Conservation (phyloP, 2,888 invertebrate genomes). For the Megalurothrips usitatus region DNA sequence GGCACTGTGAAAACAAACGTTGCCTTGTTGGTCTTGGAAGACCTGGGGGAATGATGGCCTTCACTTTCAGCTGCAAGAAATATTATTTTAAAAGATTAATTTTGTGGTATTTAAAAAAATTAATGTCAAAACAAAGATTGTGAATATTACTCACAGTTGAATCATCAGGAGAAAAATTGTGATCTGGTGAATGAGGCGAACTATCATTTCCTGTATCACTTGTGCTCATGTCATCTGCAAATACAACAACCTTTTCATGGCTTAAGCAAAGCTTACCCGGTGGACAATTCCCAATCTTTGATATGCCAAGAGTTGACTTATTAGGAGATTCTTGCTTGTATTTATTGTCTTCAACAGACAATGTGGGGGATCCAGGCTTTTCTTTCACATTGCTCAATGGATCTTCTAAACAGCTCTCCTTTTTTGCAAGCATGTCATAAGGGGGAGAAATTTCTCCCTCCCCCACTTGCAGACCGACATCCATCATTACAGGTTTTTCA, state of each 20-base stretch:
- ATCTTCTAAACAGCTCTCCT: background rate
- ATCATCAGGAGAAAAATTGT: background rate
- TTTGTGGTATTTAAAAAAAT: background rate
- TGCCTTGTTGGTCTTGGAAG: constrained; percentile 1
- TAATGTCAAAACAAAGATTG: background rate
- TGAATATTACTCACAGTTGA: background rate
- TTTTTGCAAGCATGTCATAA: background rate
- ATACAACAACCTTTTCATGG: constrained; percentile 1
- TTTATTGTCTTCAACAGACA: background rate
- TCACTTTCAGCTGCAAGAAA: background rate
- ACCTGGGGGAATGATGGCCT: background rate
- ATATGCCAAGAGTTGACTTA: background rate
- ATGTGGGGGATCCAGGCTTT: background rate
- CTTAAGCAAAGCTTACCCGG: background rate
- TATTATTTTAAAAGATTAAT: background rate
- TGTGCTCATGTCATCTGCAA: constrained; percentile 12
- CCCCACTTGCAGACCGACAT: background rate
- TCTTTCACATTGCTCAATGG: background rate
- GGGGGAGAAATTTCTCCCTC: background rate
- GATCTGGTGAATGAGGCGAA: background rate
- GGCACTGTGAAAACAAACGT: background rate
- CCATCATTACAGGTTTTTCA: background rate
- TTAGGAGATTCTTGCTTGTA: background rate
- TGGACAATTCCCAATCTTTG: background rate
- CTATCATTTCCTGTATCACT: constrained; percentile 5